A percentile compares a stretch with the other conserved stretches of the same genome.
Conservation (phyloP, 2,113 vertebrate genomes). For the Phycodurus eques region DNA sequence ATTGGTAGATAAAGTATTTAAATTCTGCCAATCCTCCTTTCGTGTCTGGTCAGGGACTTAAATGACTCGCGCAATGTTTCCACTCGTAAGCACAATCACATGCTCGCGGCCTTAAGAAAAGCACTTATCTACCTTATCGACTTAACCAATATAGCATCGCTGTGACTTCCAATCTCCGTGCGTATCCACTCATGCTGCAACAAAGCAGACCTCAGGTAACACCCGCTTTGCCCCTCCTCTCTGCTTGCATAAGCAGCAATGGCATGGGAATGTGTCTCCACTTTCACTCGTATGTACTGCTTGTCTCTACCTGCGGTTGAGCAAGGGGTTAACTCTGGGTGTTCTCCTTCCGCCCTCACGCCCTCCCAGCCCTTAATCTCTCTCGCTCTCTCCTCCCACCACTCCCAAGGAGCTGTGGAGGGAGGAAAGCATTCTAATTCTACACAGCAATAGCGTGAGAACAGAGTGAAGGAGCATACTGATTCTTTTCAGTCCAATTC, state of each 20-base stretch:
- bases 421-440: constrained; percentile 30
- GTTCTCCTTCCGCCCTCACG: constrained; percentile 52
- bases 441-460: constrained; percentile 23
- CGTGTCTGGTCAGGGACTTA: not conserved
- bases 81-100: constrained; percentile 50
- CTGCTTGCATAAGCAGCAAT: constrained; percentile 1
- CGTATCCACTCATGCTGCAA: constrained; percentile 16
- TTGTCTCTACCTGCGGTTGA: constrained; percentile 36
- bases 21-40: not conserved
- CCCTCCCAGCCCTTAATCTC: constrained; percentile 50
- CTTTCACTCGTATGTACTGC: not conserved
- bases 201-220: constrained; percentile 36
- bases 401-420: constrained; percentile 50
- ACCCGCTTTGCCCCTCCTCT: not conserved
- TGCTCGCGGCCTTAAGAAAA: constrained; percentile 59
- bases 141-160: constrained; percentile 70
- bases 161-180: constrained; percentile 33
- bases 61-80: constrained; percentile 35
- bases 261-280: constrained; percentile 16
- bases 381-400: constrained; percentile 43
- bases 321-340: constrained; percentile 65
- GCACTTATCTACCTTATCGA: constrained; percentile 66
- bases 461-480: constrained; percentile 1
- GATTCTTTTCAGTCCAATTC: constrained; percentile 18
- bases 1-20: not conserved